Conservation (phyloP, 2,113 vertebrate species). For the Calcarius ornatus region DNA sequence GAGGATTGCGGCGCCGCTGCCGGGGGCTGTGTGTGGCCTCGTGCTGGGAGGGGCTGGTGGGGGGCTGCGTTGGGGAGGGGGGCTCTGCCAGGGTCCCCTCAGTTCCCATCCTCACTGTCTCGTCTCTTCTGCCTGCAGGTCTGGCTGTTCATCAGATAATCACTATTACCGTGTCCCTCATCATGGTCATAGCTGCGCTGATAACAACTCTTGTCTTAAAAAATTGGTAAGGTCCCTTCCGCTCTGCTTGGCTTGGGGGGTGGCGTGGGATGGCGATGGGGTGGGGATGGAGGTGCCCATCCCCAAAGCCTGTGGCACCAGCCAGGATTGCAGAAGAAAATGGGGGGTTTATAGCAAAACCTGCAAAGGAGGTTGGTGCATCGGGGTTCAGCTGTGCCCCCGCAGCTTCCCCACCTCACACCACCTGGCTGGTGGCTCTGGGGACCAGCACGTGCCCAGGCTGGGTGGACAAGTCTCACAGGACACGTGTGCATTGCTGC, state of each 20-base stretch:
- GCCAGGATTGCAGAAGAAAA: accelerated
- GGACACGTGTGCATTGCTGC: accelerated
- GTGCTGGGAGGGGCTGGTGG: accelerated
- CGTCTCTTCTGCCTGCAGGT: constrained; percentile 78
- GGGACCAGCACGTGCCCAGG: neutral
- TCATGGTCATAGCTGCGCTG: constrained; percentile 98
- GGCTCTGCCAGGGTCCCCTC: neutral
- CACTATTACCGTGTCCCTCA: constrained; percentile 99
- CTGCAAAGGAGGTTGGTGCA: neutral
- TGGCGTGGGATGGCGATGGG: accelerated
- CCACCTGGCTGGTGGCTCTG: neutral
- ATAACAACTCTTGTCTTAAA: constrained; percentile 99
- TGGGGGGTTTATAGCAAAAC: accelerated
- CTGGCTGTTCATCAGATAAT: constrained; percentile 98
- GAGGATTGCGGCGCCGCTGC: neutral
- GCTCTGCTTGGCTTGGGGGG: neutral
- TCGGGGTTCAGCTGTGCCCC: accelerated
- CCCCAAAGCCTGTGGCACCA: accelerated
- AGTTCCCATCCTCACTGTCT: neutral
- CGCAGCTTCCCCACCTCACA: accelerated
- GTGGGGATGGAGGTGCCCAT: neutral
- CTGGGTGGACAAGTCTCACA: neutral
- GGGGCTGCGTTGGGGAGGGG: neutral
- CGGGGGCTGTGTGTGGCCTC: neutral
- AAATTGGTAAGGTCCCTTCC: constrained; percentile 90